phyloP scores from a whole-genome alignment of 2,888 invertebrate species.

The Apantesis nais region DNA sequence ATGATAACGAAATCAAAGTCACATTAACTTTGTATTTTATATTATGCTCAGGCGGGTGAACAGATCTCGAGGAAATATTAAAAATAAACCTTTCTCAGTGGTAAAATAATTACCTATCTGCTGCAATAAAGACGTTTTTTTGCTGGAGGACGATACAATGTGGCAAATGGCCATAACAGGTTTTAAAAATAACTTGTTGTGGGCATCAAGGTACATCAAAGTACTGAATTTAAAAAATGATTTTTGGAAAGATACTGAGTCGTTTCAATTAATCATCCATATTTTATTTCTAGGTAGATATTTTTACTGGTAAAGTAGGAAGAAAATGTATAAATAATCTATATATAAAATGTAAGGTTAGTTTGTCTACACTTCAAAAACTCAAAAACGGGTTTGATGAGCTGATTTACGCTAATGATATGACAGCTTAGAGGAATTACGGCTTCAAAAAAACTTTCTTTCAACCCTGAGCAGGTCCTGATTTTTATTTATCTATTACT shows the following conservation, averaged over 20 bases:
- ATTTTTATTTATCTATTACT: neutral
- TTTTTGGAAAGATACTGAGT: neutral
- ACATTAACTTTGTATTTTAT: neutral
- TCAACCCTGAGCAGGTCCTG: neutral
- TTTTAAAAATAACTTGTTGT: neutral
- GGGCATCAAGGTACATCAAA: neutral
- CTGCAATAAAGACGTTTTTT: neutral
- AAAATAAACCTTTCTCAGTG: neutral
- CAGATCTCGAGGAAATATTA: neutral
- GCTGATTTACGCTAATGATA: neutral
- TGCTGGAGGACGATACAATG: neutral
- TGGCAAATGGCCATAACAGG: neutral
- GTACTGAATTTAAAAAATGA: fast-evolving
- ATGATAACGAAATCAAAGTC: neutral
- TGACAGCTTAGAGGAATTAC: too few species aligned
- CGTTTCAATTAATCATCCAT: neutral
- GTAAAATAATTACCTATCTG: neutral
- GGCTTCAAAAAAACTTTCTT: neutral
- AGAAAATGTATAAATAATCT: too few species aligned
- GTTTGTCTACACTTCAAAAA: too few species aligned
- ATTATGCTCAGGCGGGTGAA: neutral
- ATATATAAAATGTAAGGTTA: too few species aligned
- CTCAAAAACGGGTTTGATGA: too few species aligned
- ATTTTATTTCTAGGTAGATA: neutral
- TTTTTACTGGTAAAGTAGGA: neutral